Evolutionary conservation across 2,113 vertebrate species (phyloP).

Genomic region (Eptesicus fuscus): DNA sequence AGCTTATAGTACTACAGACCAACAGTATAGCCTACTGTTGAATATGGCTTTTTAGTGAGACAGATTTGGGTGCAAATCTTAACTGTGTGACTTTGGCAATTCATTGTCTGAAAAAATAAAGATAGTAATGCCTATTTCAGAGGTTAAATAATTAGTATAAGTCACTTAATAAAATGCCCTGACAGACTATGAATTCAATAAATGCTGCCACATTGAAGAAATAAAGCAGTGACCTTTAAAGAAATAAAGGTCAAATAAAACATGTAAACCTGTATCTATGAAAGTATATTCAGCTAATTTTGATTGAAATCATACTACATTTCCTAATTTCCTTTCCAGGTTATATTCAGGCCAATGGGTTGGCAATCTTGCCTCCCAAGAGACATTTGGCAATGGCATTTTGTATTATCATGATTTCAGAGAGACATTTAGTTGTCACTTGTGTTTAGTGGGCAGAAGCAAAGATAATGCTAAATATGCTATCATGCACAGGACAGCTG

Average conservation of each 20-base stretch:
- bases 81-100: background rate
- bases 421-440: background rate
- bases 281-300: background rate
- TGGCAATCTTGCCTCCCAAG: background rate
- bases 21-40: background rate
- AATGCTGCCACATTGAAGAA: background rate
- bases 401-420: background rate
- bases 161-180: background rate
- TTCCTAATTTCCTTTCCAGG: background rate
- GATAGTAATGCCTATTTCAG: background rate
- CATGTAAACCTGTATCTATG: background rate
- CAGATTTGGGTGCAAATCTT: background rate
- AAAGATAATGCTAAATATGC: background rate
- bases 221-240: background rate
- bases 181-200: background rate
- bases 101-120: background rate
- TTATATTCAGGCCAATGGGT: rapidly evolving
- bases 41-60: background rate
- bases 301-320: background rate
- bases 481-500: background rate
- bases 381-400: background rate
- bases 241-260: background rate
- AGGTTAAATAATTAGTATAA: background rate
- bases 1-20: background rate
- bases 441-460: background rate